These are phyloP conservation scores for Meteorus colon DNA, from an alignment of 2,888 invertebrate genomes.

Conservation along the genomic window DNA sequence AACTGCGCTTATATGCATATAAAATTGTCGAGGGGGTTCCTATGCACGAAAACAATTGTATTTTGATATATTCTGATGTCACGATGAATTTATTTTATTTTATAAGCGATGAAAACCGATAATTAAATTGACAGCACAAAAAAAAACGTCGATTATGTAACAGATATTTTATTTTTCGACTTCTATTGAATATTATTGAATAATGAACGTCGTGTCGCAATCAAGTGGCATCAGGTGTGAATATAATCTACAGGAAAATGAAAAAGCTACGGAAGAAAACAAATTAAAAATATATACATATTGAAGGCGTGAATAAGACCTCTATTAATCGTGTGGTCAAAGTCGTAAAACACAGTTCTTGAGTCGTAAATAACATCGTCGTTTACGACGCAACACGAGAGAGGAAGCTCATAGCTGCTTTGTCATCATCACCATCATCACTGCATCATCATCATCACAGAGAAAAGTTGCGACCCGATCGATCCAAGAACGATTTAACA, in stretches of 20 bases:
- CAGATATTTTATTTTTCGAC: not conserved
- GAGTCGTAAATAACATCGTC: constrained; percentile 20
- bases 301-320: constrained; percentile 24
- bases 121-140: not conserved
- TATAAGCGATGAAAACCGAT: too few relatives aligned
- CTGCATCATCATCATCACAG: not conserved
- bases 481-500: constrained; percentile 28
- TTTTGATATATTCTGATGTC: not conserved
- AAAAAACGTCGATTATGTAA: not conserved
- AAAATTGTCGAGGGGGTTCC: not conserved
- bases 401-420: constrained; percentile 13
- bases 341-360: constrained; percentile 20
- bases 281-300: constrained; percentile 3
- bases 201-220: not conserved
- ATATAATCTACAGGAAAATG: not conserved
- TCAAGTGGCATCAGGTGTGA: not conserved
- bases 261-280: not conserved
- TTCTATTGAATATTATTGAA: not conserved
- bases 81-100: too few relatives aligned
- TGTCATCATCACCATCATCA: constrained; percentile 3
- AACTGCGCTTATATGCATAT: not conserved
- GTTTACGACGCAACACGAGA: constrained; percentile 4
- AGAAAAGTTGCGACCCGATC: not conserved
- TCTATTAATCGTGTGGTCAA: constrained; percentile 14
- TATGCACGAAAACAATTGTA: not conserved